Conservation (phyloP, 2,888 invertebrate species). For the Orthonychiurus folsomi region DNA sequence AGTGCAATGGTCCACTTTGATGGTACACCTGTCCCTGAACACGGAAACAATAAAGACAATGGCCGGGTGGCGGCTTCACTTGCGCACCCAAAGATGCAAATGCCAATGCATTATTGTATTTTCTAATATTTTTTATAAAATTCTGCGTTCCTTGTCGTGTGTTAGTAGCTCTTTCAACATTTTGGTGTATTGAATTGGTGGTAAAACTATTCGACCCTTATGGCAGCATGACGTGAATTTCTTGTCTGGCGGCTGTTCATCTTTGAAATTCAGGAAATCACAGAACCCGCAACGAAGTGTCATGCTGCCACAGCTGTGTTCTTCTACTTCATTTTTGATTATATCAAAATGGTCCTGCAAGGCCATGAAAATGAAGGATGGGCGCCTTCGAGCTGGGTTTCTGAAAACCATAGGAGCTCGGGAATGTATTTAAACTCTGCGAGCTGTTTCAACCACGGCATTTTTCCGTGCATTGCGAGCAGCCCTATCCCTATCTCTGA, state of each 20-base stretch:
- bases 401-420: no score
- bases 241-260: not conserved
- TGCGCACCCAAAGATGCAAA: constrained; percentile 33
- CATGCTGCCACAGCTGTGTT: not conserved
- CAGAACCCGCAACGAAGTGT: not conserved
- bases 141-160: constrained; percentile 3
- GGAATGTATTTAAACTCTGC: no score
- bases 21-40: constrained; percentile 20
- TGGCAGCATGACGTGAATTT: constrained; percentile 20
- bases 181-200: not conserved
- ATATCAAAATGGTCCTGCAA: not conserved
- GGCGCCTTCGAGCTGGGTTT: no score
- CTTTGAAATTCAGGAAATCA: not conserved
- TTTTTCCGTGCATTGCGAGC: no score
- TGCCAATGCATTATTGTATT: constrained; percentile 29
- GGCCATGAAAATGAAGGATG: no score
- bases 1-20: constrained; percentile 18
- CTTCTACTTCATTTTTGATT: not conserved
- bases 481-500: no score
- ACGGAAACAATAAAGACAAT: constrained; percentile 14
- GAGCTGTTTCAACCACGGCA: no score
- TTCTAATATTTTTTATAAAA: constrained; percentile 21
- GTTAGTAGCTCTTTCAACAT: constrained; percentile 12
- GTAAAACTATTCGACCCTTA: constrained; percentile 13
- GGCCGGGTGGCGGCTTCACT: constrained; percentile 11